Evolutionary conservation across 2,113 vertebrate species (phyloP).

Genomic region (Channa maculata): DNA sequence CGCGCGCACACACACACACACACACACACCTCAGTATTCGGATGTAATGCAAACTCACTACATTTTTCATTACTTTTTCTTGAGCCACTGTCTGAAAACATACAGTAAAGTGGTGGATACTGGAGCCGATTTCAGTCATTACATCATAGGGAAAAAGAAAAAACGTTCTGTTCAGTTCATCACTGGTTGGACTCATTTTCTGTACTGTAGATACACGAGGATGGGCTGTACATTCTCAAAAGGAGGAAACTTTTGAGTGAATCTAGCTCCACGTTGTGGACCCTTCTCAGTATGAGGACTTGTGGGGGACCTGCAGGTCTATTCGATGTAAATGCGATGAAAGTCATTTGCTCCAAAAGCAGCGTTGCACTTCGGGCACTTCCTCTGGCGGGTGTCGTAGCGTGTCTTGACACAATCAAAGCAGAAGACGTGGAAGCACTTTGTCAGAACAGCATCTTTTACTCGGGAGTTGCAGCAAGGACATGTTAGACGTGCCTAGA

Average conservation of each 20-base stretch:
- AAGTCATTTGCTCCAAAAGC: constrained; percentile 98
- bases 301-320: constrained; percentile 38
- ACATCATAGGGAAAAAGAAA: constrained; percentile 3
- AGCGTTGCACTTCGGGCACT: constrained; percentile 97
- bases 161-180: constrained; percentile 35
- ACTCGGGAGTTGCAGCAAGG: constrained; percentile 97
- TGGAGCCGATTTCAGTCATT: constrained; percentile 42
- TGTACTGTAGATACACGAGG: constrained; percentile 19
- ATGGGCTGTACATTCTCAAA: neutral
- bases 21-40: neutral
- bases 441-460: constrained; percentile 96
- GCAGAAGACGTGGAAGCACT: constrained; percentile 98
- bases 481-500: constrained; percentile 93
- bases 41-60: constrained; percentile 1
- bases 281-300: neutral
- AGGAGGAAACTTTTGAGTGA: constrained; percentile 4
- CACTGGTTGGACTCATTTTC: constrained; percentile 15
- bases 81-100: constrained; percentile 14
- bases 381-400: constrained; percentile 96
- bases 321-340: constrained; percentile 96
- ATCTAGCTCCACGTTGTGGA: neutral
- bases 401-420: constrained; percentile 97
- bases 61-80: neutral
- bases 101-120: constrained; percentile 20
- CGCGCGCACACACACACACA: neutral